phyloP scores from a whole-genome alignment of 2,888 invertebrate species.

The Patella ulyssiponensis region DNA sequence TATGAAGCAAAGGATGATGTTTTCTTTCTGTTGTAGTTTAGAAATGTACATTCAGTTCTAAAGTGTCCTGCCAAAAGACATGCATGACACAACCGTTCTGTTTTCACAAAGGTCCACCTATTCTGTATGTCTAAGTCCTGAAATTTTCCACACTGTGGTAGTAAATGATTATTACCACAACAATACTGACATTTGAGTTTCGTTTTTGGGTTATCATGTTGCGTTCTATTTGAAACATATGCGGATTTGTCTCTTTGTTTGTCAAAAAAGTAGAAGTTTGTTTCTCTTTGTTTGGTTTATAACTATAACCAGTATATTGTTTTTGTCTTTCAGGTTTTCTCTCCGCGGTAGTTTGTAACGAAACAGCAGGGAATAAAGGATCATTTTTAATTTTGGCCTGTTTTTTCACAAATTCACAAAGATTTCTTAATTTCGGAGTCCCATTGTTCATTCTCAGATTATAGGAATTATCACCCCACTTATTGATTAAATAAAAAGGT shows the following conservation, averaged over 20 bases:
- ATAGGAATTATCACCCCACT: not conserved
- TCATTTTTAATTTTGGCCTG: not conserved
- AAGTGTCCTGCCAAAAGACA: not conserved
- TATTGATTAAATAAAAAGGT: not conserved
- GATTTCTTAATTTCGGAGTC: not conserved
- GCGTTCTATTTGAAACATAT: not conserved
- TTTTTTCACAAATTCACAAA: not conserved
- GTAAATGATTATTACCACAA: not conserved
- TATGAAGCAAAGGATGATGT: too few relatives aligned
- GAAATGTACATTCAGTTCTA: not conserved
- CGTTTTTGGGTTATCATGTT: not conserved
- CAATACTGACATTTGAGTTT: not conserved
- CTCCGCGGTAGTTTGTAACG: too few relatives aligned
- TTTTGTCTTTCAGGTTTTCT: too few relatives aligned
- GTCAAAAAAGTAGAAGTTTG: not conserved
- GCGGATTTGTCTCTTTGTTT: not conserved
- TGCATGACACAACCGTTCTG: rapidly evolving
- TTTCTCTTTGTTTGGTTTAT: too few relatives aligned
- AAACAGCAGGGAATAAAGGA: not conserved
- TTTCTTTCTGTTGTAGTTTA: too few relatives aligned
- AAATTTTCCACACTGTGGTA: not conserved
- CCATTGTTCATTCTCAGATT: not conserved
- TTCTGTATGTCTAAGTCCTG: not conserved
- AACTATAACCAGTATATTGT: too few relatives aligned
- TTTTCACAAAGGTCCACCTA: not conserved